Percentiles rank a stretch among this genome's conserved stretches.
Conservation (phyloP, 2,888 invertebrate species). For the Schizaphis graminum region DNA sequence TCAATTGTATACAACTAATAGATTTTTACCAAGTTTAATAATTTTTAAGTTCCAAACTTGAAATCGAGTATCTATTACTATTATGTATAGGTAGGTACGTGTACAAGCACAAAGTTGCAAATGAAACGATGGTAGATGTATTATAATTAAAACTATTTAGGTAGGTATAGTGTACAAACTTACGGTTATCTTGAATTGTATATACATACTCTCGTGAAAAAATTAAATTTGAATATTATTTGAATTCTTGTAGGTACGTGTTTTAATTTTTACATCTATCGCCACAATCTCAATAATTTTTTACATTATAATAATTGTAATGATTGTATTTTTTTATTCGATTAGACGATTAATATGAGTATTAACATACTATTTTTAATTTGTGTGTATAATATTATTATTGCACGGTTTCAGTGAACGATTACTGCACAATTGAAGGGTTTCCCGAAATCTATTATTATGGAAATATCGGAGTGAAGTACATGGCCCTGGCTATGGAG, state of each 20-base stretch:
- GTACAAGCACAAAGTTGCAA: not conserved
- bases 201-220: not conserved
- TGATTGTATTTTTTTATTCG: not conserved
- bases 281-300: not conserved
- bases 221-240: not conserved
- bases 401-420: not conserved
- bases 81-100: not conserved
- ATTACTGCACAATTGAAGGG: not conserved
- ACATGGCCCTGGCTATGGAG: slow-evolving; percentile 36
- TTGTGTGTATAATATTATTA: not conserved
- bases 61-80: not conserved
- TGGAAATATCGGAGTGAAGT: slow-evolving; percentile 17
- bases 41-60: not conserved
- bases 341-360: too few relatives aligned
- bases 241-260: not conserved
- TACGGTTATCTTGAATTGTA: not conserved
- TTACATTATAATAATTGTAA: not conserved
- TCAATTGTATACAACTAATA: not conserved
- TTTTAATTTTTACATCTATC: not conserved
- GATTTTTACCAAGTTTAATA: not conserved
- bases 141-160: not conserved
- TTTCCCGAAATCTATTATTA: slow-evolving; percentile 21
- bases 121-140: not conserved
- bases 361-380: not conserved
- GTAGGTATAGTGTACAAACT: not conserved